Conservation (phyloP, 1,140 invertebrate genomes). For the Gryllus bimaculatus region DNA sequence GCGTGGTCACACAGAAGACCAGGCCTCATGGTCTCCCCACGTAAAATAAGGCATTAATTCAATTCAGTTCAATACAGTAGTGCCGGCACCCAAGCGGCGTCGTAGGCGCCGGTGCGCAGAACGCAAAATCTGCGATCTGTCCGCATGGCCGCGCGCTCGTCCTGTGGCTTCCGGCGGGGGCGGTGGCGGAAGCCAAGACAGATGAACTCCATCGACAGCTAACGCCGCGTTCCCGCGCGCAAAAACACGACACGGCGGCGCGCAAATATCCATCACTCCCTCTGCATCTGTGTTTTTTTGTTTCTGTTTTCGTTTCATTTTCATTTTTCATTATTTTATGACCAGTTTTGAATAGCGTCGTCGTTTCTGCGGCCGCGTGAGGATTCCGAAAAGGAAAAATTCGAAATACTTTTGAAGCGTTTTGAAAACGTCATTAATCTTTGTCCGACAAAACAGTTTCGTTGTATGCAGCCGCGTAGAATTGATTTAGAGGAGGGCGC, state of each 20-base stretch:
- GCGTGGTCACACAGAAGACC: too few species aligned
- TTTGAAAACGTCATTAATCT: constrained; percentile 1
- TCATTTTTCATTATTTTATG: neutral
- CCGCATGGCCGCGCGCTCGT: too few species aligned
- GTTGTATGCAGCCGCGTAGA: too few species aligned
- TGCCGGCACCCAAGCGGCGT: neutral
- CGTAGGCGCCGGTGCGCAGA: neutral
- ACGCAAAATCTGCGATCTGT: neutral
- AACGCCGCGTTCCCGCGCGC: neutral
- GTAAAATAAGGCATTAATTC: too few species aligned
- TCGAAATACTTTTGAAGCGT: neutral
- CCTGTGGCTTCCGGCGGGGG: neutral
- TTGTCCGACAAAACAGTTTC: neutral
- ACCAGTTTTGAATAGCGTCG: neutral
- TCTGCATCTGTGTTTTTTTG: neutral
- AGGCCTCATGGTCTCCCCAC: too few species aligned
- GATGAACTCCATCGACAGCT: neutral
- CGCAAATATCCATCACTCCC: neutral
- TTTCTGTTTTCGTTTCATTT: neutral
- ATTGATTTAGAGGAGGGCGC: too few species aligned
- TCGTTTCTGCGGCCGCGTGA: neutral
- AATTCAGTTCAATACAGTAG: too few species aligned
- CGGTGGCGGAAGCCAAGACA: neutral
- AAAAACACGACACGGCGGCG: neutral
- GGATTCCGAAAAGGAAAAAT: neutral